Percentiles rank a stretch among this genome's conserved stretches.
Conservation (phyloP, 1,140 invertebrate genomes). For the Caerostris darwini region DNA sequence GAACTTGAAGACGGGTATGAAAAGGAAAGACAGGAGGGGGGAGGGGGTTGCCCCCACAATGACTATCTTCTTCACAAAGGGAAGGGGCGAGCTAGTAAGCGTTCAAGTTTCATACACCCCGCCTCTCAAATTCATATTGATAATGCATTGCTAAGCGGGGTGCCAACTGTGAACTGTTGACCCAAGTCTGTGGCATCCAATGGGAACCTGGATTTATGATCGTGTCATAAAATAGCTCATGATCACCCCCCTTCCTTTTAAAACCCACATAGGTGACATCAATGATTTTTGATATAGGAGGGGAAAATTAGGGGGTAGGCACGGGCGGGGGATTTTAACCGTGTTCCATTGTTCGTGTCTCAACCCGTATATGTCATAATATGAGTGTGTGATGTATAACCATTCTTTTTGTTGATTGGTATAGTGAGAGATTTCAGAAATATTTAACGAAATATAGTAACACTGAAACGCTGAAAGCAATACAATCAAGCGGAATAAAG, state of each 20-base stretch:
- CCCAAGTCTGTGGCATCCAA: slow-evolving; percentile 25
- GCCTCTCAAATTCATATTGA: slow-evolving; percentile 67
- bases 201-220: slow-evolving; percentile 28
- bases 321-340: neutral
- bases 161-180: slow-evolving; percentile 63
- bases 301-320: neutral
- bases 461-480: too few species aligned
- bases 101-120: slow-evolving; percentile 3
- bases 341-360: slow-evolving; percentile 10
- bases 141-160: slow-evolving; percentile 51
- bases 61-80: neutral
- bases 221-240: slow-evolving; percentile 48
- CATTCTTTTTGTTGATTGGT: too few species aligned
- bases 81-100: slow-evolving; percentile 12
- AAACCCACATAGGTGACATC: slow-evolving; percentile 39
- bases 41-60: neutral
- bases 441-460: too few species aligned
- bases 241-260: neutral
- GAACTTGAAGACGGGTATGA: neutral
- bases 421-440: too few species aligned
- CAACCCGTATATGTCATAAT: slow-evolving; percentile 38
- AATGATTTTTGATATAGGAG: slow-evolving; percentile 40
- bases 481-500: too few species aligned
- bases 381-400: neutral
- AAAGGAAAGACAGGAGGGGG: neutral